Percentiles rank a stretch among this genome's conserved stretches.
These are phyloP conservation scores for Sminthurinus aureus DNA, from an alignment of 2,888 invertebrate genomes.

Conservation along the genomic window DNA sequence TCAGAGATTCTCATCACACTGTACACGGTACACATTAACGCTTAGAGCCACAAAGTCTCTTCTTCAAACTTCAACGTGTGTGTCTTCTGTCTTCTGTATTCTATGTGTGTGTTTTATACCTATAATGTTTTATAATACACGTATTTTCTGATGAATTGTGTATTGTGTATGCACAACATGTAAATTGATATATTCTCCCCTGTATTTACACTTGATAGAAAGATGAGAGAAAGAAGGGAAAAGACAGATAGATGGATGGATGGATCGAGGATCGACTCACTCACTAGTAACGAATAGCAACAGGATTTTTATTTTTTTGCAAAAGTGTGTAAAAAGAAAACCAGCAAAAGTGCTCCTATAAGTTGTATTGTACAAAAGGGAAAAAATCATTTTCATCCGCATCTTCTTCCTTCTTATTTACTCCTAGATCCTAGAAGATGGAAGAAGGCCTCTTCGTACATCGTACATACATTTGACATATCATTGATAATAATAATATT, in stretches of 20 bases:
- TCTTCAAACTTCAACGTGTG: too few relatives aligned
- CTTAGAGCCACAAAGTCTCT: too few relatives aligned
- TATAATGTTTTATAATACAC: too few relatives aligned
- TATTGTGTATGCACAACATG: background rate
- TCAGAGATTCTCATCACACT: background rate
- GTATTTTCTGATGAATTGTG: background rate
- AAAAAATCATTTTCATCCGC: too few relatives aligned
- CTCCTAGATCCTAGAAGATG: background rate
- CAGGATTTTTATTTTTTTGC: background rate
- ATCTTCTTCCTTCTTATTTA: background rate
- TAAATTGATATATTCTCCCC: background rate
- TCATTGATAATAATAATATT: background rate
- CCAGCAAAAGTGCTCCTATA: background rate
- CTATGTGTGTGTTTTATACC: background rate
- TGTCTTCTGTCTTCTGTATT: background rate
- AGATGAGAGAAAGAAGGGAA: slow-evolving; percentile 4
- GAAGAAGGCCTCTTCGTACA: background rate
- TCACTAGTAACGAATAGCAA: background rate
- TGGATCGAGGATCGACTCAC: background rate
- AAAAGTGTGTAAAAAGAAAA: background rate
- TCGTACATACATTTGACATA: background rate
- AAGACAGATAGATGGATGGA: background rate
- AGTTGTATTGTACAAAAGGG: background rate
- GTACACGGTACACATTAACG: too few relatives aligned
- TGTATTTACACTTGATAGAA: background rate